Base-by-base conservation (phyloP, 2,797 vertebrate genomes). In the Menidia menidia region DNA sequence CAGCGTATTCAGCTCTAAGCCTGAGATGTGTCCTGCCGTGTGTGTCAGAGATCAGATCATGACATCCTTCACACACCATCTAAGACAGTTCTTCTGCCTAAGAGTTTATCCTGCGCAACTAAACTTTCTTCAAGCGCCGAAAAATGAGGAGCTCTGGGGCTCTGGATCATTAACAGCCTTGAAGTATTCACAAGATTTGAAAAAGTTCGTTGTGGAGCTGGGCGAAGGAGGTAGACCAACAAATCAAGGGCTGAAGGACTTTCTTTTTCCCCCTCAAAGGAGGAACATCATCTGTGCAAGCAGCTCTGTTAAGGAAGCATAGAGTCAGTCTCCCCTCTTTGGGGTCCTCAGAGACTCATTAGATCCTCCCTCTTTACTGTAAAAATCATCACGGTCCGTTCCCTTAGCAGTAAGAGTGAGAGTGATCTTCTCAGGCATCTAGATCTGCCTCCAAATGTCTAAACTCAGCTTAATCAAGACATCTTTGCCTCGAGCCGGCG, bases 321-420 rank as follows among this genome's bases (percentile, higher is more conserved):
- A 39, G 58, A 74, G 76, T 69, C 75, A 15, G 68, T 80, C 59
- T 75, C 47, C 25, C 33, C 60, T 77, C 60, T 57, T 78, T 65
- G 30, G 61, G 60, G 45, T 56, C 85, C 77, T 73, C 59, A 7
- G 87, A 86, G 87, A 69, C 85, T 89, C 87, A 69, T 89, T 90
- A 91, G 74, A 65, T 74, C 59, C 74, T 78, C 75, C 75, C 81
- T 86, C 76, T 55, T 77, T 84, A 80, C 75, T 68, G 73, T 71
- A 72, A 68, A 86, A 74, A 51, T 45, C 41, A 54, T 73, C 82
- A 85, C 33, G 86, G 73, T 87, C 74, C 1, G 3, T 62, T 81
- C 73, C 73, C 81, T 10, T 67, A 82, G 82, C 82, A 51, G 67
- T 0, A 50, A 72, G 44, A 50, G 77, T 13, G 47, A 50, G 32